Evolutionary conservation across 1,140 invertebrate species (phyloP), one percentile per base, ranked within the genome.

Genomic region (Nasonia vitripennis): DNA sequence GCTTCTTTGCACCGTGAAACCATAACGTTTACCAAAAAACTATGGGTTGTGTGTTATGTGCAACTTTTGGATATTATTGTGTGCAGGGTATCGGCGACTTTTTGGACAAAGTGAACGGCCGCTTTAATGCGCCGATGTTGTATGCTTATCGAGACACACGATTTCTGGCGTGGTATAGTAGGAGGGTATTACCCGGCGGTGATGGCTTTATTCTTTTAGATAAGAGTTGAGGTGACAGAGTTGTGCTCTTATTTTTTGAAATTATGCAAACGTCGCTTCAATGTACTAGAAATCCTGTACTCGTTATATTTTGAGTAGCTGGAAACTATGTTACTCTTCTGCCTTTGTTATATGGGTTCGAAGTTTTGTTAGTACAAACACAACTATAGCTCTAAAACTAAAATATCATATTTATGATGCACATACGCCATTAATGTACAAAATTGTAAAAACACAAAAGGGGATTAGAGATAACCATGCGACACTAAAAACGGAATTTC

Each of bases 91-190:
- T 62, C n/a, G n/a, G 7, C 17, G 20, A n/a, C 37, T 48, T 55
- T 55, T 37, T 74, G 1, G 31, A 37, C 37, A 55, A 17, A 7
- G 6, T 6, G 48, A 82, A 37, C 23, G 23, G 20, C 80, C 14
- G 68, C 23, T 82, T 74, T 55, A n/a, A 48, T n/a, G 2, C 45
- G 11, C 9, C 45, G 45, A 10, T 82, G 23, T 62, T 17, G 34
- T 75, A 41, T 83, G 34, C 51, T 75, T 48, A 84, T 78, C 23
- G 5, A 78, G 70, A 31, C 48, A 84, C 70, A 9, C 34, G 34
- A 73, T 78, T 71, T 78, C 67, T 77, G 68, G 34, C 68, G 10
- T 17, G 4, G 4, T 17, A 3, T 17, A 20, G 6, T 55, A 11
- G 17, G 11, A 55, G 51, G 17, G 12, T 55, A 55, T 55, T 55